Evolutionary conservation across 2,888 invertebrate species (phyloP).

Genomic region (Lypha dubia): DNA sequence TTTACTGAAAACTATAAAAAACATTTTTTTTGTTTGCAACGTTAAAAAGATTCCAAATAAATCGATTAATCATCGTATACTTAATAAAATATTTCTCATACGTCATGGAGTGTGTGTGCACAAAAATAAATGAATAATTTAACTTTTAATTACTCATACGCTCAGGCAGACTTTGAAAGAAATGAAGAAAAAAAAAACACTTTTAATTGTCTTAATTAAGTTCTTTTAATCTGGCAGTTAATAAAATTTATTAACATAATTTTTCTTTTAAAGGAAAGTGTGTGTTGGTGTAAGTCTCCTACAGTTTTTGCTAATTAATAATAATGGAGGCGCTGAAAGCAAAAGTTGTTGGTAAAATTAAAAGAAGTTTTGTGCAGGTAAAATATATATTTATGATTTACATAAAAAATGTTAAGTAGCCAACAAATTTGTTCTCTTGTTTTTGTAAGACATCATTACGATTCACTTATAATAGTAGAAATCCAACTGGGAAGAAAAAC

Average conservation of each 20-base stretch:
- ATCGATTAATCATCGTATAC: not conserved
- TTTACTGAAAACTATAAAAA: constrained; percentile 5
- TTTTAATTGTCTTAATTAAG: constrained; percentile 2
- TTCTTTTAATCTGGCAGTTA: not conserved
- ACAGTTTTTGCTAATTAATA: not conserved
- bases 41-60: not conserved
- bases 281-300: not conserved
- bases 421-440: too few species aligned
- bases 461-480: too few species aligned
- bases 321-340: not conserved
- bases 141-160: not conserved
- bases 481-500: too few species aligned
- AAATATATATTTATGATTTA: not conserved
- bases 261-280: too few species aligned
- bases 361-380: not conserved
- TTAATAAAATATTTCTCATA: constrained; percentile 5
- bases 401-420: not conserved
- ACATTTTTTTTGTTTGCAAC: not conserved
- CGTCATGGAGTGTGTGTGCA: not conserved
- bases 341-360: not conserved
- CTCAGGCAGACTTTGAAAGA: not conserved
- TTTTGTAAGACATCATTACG: too few species aligned
- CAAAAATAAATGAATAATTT: not conserved
- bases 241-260: not conserved
- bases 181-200: not conserved